These are phyloP conservation scores for Oncorhynchus keta DNA, from an alignment of 2,113 vertebrate genomes.

Conservation along the genomic window DNA sequence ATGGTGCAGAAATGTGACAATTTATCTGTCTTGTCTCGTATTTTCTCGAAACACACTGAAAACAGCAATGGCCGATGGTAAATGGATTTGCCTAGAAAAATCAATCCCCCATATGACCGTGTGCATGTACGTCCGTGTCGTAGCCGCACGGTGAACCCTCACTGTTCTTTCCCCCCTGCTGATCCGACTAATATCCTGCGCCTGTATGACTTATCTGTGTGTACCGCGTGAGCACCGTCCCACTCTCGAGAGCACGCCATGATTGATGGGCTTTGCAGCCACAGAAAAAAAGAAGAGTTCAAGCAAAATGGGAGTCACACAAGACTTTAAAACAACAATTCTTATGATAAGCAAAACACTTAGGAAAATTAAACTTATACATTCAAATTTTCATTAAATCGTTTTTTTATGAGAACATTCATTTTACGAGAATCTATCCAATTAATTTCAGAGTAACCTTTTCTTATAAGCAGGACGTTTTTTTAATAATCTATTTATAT, in stretches of 20 bases:
- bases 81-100: constrained; percentile 16
- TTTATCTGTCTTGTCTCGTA: constrained; percentile 25
- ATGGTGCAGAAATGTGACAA: neutral
- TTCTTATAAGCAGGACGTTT: neutral
- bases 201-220: constrained; percentile 18
- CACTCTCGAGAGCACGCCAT: constrained; percentile 8
- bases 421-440: constrained; percentile 19
- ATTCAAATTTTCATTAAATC: constrained; percentile 16
- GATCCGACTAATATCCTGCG: constrained; percentile 2
- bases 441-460: constrained; percentile 4
- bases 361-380: constrained; percentile 32
- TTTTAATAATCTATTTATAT: neutral
- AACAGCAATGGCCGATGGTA: constrained; percentile 22
- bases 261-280: constrained; percentile 21
- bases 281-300: neutral
- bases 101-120: constrained; percentile 9
- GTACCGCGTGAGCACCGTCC: constrained; percentile 2
- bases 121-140: neutral
- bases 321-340: constrained; percentile 21
- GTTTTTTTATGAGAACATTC: constrained; percentile 26
- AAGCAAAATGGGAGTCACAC: constrained; percentile 23
- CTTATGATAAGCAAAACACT: constrained; percentile 41
- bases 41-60: constrained; percentile 9
- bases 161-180: neutral
- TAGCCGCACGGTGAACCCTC: neutral